Evolutionary conservation across 2,888 invertebrate species (phyloP), one percentile per base, ranked within the genome.

Genomic region (Dyspetes luteomarginatus): DNA sequence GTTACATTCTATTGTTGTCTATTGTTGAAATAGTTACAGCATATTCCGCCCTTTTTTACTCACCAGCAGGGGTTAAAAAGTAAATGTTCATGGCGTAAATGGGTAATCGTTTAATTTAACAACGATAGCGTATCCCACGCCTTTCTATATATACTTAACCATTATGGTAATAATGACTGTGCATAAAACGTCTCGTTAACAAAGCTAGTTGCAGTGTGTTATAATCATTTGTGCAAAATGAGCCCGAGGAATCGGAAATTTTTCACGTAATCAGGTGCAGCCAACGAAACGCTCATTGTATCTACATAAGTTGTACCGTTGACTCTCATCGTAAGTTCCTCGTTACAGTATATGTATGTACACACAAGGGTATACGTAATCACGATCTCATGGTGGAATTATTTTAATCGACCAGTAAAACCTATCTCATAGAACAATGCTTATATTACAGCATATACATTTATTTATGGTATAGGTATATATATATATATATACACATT

Each of bases 191-290:
- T 36, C 36, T 4, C 0, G 17, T 15, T 48, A 48, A 19, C 48
- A 15, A 17, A 48, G n/a, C 48, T 2, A 48, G 48, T 36, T 36
- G 12, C 12, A 17, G 5, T 19, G 17, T 48, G 19, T 17, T 17
- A 48, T 19, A 48, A 26, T 55, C 55, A 41, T 41, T 24, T 15
- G 41, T 68, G 68, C 17, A 36, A 55, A 65, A 65, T 50, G 7
- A 50, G 15, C 28, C 15, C 1, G 48, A 30, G 26, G 17, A 68
- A 68, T 55, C 55, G 55, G 55, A 68, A 58, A 58, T 58, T 26
- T 26, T 24, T 28, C 41, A 60, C 52, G 41, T 72, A 72, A 62
- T 72, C 72, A 72, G 72, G 72, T 72, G 62, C 52, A 52, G 72
- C 72, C 52, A 52, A 72, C 52, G 50, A 72, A 72, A 15, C 52